These are phyloP conservation scores for Amiota minor DNA, from an alignment of 2,888 invertebrate genomes.

Conservation along the genomic window DNA sequence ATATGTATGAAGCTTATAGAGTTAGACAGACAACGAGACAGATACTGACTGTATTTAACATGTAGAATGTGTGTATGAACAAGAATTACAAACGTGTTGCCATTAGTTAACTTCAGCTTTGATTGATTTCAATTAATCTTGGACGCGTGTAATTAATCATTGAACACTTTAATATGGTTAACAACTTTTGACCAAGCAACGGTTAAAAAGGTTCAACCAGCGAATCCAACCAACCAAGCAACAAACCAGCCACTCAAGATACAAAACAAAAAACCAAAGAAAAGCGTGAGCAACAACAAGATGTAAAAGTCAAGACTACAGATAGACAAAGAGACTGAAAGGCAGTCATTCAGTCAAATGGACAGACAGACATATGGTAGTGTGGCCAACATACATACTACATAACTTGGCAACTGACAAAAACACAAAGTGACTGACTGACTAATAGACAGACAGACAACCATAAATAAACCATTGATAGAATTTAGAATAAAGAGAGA, in stretches of 20 bases:
- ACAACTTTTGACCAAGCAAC: conserved; percentile 72
- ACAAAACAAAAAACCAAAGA: not conserved
- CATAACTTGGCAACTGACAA: conserved; percentile 52
- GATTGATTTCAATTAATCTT: conserved; percentile 75
- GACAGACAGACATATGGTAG: conserved; percentile 8
- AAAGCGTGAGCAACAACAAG: conserved; percentile 30
- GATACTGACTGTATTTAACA: conserved; percentile 30
- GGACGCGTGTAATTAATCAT: conserved; percentile 74
- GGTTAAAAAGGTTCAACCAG: conserved; percentile 71
- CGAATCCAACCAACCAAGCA: conserved; percentile 44
- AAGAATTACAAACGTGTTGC: conserved; percentile 71
- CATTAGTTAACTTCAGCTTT: conserved; percentile 74
- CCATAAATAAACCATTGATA: not conserved
- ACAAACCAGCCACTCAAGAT: not conserved
- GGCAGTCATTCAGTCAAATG: too few species aligned
- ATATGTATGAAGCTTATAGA: not conserved
- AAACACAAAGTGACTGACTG: conserved; percentile 45
- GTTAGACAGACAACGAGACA: conserved; percentile 26
- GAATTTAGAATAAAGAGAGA: conserved; percentile 16
- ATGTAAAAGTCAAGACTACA: not conserved
- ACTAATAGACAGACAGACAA: conserved; percentile 4
- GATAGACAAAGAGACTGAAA: too few species aligned
- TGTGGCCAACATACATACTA: too few species aligned
- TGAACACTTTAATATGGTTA: conserved; percentile 74
- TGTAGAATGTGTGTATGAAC: conserved; percentile 27